phyloP scores from a whole-genome alignment of 2,113 vertebrate species.

The Nibea coibor region DNA sequence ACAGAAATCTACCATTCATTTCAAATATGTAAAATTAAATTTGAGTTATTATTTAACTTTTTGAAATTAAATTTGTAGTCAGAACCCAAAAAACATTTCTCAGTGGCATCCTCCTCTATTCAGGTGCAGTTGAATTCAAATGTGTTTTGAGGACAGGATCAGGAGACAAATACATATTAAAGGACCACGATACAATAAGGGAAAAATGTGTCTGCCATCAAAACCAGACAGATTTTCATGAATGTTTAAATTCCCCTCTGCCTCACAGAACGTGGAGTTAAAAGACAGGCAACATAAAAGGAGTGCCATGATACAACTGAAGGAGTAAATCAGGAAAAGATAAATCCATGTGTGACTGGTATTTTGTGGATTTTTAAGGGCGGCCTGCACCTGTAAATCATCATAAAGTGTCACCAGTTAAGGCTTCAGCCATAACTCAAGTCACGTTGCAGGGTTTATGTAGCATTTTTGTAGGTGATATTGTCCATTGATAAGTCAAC shows the following conservation, averaged over 20 bases:
- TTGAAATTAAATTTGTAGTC: too few species aligned
- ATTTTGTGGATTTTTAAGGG: neutral
- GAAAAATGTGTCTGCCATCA: neutral
- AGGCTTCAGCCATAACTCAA: neutral
- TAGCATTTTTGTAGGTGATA: neutral
- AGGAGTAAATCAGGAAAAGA: neutral
- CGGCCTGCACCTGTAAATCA: slow-evolving; percentile 2
- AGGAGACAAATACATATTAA: neutral
- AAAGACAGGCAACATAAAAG: slow-evolving; percentile 1
- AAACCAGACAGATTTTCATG: neutral
- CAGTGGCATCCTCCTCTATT: neutral
- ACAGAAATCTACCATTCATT: too few species aligned
- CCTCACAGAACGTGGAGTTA: neutral
- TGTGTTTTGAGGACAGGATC: neutral
- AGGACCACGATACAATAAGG: neutral
- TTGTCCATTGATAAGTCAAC: neutral
- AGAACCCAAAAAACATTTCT: neutral
- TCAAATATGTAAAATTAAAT: neutral
- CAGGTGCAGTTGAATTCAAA: neutral
- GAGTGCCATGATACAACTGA: neutral
- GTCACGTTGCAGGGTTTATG: neutral
- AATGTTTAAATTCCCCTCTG: neutral
- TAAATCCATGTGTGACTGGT: neutral
- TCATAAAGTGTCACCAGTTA: neutral
- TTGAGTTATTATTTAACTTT: neutral